Percentiles rank a stretch among this genome's conserved stretches.
Evolutionary conservation across 1,140 invertebrate species (phyloP).

Genomic region (Eubasilissa regina): DNA sequence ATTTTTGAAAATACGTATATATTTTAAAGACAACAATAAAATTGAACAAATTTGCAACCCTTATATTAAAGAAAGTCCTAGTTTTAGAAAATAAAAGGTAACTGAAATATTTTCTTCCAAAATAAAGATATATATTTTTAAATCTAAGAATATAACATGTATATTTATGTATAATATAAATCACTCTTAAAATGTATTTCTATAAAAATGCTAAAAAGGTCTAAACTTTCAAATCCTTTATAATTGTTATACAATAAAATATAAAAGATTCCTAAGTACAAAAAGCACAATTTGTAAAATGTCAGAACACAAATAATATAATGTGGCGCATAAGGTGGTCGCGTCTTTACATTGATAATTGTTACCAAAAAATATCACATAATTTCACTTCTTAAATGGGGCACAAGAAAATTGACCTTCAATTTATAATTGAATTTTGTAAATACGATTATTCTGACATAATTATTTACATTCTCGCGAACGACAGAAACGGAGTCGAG

Average conservation of each 20-base stretch:
- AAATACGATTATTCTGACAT: not conserved
- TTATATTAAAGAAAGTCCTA: too few species aligned
- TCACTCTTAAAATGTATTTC: not conserved
- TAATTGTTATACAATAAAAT: slow-evolving; percentile 1
- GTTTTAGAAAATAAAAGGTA: too few species aligned
- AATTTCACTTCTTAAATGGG: slow-evolving; percentile 13
- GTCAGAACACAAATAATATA: not conserved
- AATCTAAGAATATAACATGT: slow-evolving; percentile 1
- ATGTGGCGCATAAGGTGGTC: not conserved
- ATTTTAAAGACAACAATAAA: too few species aligned
- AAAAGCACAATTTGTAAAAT: not conserved
- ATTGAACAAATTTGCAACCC: too few species aligned
- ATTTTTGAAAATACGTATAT: too few species aligned
- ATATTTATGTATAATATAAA: not conserved
- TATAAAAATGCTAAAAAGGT: slow-evolving; percentile 22
- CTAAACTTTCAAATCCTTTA: slow-evolving; percentile 1
- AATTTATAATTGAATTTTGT: slow-evolving; percentile 27
- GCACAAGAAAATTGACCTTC: slow-evolving; percentile 31
- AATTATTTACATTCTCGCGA: not conserved
- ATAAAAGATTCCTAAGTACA: slow-evolving; percentile 14
- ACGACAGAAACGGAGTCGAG: not conserved
- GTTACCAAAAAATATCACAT: slow-evolving; percentile 39
- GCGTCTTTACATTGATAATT: not conserved
- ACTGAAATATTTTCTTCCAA: not conserved
- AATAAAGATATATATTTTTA: not conserved